Conservation (phyloP, 2,888 invertebrate genomes). For the Uropetala carovei region DNA sequence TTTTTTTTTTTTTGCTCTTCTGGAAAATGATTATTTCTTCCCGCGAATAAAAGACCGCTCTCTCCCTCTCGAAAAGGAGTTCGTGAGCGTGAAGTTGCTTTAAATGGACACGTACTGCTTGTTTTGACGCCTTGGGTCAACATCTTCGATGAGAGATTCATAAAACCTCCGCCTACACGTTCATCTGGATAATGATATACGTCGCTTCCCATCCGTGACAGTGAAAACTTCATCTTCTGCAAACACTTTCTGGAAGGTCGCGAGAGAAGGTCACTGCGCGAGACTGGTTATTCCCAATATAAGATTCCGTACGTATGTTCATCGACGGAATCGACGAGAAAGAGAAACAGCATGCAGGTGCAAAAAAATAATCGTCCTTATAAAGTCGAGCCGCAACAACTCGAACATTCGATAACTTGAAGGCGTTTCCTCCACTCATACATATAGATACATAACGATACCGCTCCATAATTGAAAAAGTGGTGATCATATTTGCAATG, state of each 20-base stretch:
- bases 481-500: no score
- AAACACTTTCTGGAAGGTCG: slow-evolving; percentile 28
- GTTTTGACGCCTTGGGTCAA: neutral
- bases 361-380: no score
- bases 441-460: no score
- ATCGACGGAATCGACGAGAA: no score
- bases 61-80: neutral
- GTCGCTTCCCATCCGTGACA: slow-evolving; percentile 5
- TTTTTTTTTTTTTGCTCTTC: neutral
- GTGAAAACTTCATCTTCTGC: neutral
- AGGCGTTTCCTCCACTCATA: no score
- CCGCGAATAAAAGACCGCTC: neutral
- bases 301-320: neutral
- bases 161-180: neutral
- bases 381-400: no score
- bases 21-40: neutral
- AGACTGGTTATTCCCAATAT: neutral
- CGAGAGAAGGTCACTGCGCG: neutral
- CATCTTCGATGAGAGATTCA: neutral
- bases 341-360: no score
- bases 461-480: no score
- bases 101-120: neutral
- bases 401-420: no score
- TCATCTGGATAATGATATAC: neutral
- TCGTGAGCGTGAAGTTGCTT: neutral